Evolutionary conservation across 2,888 invertebrate species (phyloP).

Genomic region (Ecdyonurus torrentis): DNA sequence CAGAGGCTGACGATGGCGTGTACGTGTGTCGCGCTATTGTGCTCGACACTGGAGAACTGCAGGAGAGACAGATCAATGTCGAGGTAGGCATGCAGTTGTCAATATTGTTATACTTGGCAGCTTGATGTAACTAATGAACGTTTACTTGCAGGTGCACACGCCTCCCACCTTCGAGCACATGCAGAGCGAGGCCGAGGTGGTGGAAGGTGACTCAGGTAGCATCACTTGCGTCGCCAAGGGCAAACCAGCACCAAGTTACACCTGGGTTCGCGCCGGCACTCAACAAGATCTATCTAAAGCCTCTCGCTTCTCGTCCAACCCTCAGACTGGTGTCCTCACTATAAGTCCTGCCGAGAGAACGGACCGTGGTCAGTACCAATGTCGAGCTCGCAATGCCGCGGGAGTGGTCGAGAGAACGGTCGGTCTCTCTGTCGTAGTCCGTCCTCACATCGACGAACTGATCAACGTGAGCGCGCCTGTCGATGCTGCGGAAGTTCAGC

Average conservation of each 20-base stretch:
- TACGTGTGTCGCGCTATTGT: conserved; percentile 82
- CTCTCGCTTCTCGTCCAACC: conserved; percentile 33
- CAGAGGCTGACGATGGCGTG: conserved; percentile 67
- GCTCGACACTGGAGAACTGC: conserved; percentile 58
- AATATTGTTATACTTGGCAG: not conserved
- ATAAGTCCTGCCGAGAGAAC: conserved; percentile 53
- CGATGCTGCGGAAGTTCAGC: conserved; percentile 37
- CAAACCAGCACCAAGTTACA: conserved; percentile 67
- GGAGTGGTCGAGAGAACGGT: conserved; percentile 50
- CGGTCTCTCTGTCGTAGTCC: conserved; percentile 53
- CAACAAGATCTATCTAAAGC: conserved; percentile 47
- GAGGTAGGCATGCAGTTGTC: conserved; percentile 34
- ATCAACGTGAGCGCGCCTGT: conserved; percentile 51
- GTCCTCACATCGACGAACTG: conserved; percentile 63
- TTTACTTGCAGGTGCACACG: conserved; percentile 41
- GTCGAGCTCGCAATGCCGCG: conserved; percentile 63
- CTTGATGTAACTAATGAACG: not conserved
- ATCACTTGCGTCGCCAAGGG: conserved; percentile 64
- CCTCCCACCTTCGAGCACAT: conserved; percentile 53
- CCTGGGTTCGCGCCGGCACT: conserved; percentile 62
- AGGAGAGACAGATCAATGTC: conserved; percentile 59
- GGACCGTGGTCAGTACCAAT: conserved; percentile 66
- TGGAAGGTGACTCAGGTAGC: conserved; percentile 63
- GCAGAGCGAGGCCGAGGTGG: conserved; percentile 42
- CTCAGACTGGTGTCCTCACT: conserved; percentile 46